Conservation (phyloP, 2,113 vertebrate species). For the Mugil cephalus region DNA sequence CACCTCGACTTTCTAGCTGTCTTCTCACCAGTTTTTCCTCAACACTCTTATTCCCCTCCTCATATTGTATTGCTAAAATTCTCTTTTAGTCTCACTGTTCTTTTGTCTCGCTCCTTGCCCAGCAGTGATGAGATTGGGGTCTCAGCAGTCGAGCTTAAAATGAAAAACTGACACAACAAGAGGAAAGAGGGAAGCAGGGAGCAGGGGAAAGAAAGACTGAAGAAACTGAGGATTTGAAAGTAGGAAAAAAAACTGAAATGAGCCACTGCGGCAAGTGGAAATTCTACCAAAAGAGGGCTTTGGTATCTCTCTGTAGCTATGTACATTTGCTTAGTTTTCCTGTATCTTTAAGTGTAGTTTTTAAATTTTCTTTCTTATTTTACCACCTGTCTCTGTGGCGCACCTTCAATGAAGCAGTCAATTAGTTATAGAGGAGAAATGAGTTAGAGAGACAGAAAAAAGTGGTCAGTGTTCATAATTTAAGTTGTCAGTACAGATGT, state of each 20-base stretch:
- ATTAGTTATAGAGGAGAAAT: conserved; percentile 38
- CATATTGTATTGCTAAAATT: conserved; percentile 12
- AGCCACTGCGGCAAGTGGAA: conserved; percentile 31
- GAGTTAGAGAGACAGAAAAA: conserved; percentile 19
- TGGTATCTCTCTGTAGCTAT: conserved; percentile 22
- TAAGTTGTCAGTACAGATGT: conserved; percentile 70
- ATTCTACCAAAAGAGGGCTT: conserved; percentile 26
- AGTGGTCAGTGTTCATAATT: conserved; percentile 68
- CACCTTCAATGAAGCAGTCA: conserved; percentile 40
- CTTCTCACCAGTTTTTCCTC: conserved; percentile 13
- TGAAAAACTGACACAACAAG: conserved; percentile 68
- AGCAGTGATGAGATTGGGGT: conserved; percentile 48
- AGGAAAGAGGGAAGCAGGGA: conserved; percentile 38
- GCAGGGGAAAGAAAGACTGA: conserved; percentile 32
- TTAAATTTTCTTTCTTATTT: conserved; percentile 16
- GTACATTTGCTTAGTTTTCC: conserved; percentile 38
- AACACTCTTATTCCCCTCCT: not conserved
- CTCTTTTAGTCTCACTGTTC: conserved; percentile 17
- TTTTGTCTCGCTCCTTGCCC: conserved; percentile 49
- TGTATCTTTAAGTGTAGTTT: conserved; percentile 16
- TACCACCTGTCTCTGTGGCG: conserved; percentile 51
- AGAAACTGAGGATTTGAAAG: conserved; percentile 41
- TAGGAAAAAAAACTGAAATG: conserved; percentile 34
- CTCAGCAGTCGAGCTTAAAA: conserved; percentile 74
- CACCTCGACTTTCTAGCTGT: not conserved